phyloP scores from a whole-genome alignment of 2,113 vertebrate genomes.

The Vulpes lagopus region DNA sequence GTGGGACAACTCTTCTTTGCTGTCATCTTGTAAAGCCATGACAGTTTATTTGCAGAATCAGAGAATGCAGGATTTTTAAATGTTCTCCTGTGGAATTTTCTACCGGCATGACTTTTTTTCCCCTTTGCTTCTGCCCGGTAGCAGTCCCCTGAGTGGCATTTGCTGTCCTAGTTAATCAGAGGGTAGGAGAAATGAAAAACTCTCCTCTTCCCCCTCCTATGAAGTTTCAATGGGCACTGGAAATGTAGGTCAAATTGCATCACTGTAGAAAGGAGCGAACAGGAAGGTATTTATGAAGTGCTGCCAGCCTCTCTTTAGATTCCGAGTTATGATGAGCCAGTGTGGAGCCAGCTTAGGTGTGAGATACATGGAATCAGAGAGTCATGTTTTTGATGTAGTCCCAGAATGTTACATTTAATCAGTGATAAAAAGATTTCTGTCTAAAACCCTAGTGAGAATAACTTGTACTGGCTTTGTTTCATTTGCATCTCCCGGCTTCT shows the following conservation, averaged over 20 bases:
- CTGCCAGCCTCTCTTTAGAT: conserved; percentile 86
- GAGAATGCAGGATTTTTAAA: conserved; percentile 64
- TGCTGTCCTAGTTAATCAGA: conserved; percentile 86
- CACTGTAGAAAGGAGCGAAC: conserved; percentile 86
- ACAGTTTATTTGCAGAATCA: conserved; percentile 74
- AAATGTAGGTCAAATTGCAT: conserved; percentile 92
- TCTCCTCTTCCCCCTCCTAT: conserved; percentile 81
- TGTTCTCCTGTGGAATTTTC: conserved; percentile 74
- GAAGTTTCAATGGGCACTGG: conserved; percentile 88
- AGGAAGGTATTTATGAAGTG: conserved; percentile 89
- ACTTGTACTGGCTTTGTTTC: conserved; percentile 39
- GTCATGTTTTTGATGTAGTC: neutral
- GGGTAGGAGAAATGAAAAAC: conserved; percentile 86
- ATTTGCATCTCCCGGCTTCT: conserved; percentile 19
- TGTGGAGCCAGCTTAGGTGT: conserved; percentile 74
- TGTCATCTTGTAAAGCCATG: conserved; percentile 67
- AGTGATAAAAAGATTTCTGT: conserved; percentile 22
- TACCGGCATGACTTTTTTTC: conserved; percentile 66
- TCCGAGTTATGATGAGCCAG: conserved; percentile 78
- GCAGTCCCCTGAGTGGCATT: conserved; percentile 79
- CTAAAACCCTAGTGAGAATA: conserved; percentile 29
- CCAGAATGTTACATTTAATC: conserved; percentile 26
- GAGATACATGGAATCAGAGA: neutral
- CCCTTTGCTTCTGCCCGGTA: conserved; percentile 77
- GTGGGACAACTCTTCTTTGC: conserved; percentile 74